These are phyloP conservation scores for Solen grandis DNA, from an alignment of 1,140 invertebrate genomes.

Conservation along the genomic window DNA sequence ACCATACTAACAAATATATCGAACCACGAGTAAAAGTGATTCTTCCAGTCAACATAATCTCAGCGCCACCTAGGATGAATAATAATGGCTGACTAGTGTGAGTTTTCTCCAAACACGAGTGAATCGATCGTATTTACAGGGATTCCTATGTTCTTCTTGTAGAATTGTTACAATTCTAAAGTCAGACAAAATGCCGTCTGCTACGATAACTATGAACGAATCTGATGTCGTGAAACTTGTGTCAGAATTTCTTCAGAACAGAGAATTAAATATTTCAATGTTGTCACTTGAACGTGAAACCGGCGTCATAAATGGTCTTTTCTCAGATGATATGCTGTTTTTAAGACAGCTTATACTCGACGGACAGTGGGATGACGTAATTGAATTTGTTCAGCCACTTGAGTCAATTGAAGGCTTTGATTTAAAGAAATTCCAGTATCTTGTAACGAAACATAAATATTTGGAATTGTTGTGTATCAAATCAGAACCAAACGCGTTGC, in stretches of 20 bases:
- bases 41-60: not conserved
- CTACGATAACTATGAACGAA: conserved; percentile 83
- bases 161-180: not conserved
- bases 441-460: conserved; percentile 95
- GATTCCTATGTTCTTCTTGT: not conserved
- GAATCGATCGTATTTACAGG: not conserved
- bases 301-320: conserved; percentile 95
- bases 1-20: not conserved
- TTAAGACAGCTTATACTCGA: conserved; percentile 95
- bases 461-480: conserved; percentile 97
- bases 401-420: conserved; percentile 84
- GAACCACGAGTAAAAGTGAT: not conserved
- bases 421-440: conserved; percentile 89
- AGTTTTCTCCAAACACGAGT: not conserved
- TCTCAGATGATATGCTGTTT: conserved; percentile 95
- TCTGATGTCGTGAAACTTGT: conserved; percentile 95
- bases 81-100: conserved; percentile 38
- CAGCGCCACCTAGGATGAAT: conserved; percentile 41
- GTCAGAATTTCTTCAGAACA: conserved; percentile 95
- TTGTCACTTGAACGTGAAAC: conserved; percentile 96
- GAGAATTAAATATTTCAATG: conserved; percentile 90
- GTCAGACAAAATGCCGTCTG: conserved; percentile 70
- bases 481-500: conserved; percentile 88
- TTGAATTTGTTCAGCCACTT: conserved; percentile 98
- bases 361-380: conserved; percentile 98